phyloP scores from a whole-genome alignment of 2,888 invertebrate genomes.

The Lysandra coridon region DNA sequence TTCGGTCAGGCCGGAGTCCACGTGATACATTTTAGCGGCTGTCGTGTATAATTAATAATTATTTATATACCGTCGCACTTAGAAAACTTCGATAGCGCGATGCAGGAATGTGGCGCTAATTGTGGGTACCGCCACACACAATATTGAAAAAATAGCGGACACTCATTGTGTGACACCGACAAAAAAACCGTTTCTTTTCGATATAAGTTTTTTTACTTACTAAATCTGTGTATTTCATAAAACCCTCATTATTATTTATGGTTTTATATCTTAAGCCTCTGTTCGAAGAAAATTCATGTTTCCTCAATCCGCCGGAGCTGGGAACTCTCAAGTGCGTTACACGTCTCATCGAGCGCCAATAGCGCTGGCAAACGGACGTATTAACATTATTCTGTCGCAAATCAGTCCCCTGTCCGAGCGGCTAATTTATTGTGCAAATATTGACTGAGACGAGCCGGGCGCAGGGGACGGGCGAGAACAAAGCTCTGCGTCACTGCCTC shows the following conservation, averaged over 20 bases:
- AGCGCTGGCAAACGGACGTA: neutral
- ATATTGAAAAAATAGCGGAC: too few relatives aligned
- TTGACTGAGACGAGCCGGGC: slow-evolving; percentile 9
- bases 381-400: slow-evolving; percentile 14
- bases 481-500: neutral
- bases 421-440: slow-evolving; percentile 15
- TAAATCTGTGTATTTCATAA: neutral
- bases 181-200: neutral
- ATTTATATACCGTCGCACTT: too few relatives aligned
- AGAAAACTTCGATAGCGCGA: too few relatives aligned
- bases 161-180: too few relatives aligned
- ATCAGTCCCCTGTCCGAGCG: slow-evolving; percentile 19
- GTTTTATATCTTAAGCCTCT: neutral
- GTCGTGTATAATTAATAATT: too few relatives aligned
- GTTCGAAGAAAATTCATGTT: neutral
- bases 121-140: too few relatives aligned
- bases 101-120: too few relatives aligned
- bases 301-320: neutral
- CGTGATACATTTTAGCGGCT: too few relatives aligned
- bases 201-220: too few relatives aligned
- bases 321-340: neutral
- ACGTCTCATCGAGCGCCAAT: neutral
- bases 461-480: neutral
- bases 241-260: neutral
- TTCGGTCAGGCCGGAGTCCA: too few relatives aligned